Evolutionary conservation across 1,140 invertebrate genomes (phyloP), one percentile per base, ranked within the genome.

Genomic region (Spodoptera litura): DNA sequence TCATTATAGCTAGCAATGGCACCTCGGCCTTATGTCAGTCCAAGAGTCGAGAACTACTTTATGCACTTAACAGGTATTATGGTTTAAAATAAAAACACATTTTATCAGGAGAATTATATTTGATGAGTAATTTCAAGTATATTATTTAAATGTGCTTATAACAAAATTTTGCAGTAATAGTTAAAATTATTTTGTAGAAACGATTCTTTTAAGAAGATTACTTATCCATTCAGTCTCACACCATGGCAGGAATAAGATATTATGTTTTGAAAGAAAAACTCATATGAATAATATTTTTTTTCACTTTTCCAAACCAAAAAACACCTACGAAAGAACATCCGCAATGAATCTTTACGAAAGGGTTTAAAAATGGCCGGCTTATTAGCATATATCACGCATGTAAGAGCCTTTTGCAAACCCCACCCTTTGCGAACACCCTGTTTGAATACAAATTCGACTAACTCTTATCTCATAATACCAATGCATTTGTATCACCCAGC

Each of bases 391-490:
- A 75, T 75, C 59, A 75, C 49, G 20, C 49, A 11, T 49, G 56
- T 25, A 59, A 13, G 68, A 53, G 56, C 73, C 73, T 59, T 75
- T 64, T 31, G 59, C 61, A 64, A 59, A 12, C 52, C 49, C 49
- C 64, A 68, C 64, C 64, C 73, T 58, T 51, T 8, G 58, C 27
- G 35, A 64, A 49, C 73, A 64, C 73, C 73, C 73, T 25, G 31
- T 75, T 75, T 75, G 73, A 64, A 75, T 75, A 75, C 73, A 75
- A 75, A 75, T 75, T 62, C 51, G 58, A 49, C 10, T 52, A 35
- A 61, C 25, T 75, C 58, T 75, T 75, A 64, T 75, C 59, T 62
- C 73, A 64, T 75, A 75, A 75, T 75, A 53, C 59, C 73, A 75
- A 64, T 75, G 73, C 73, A 75, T 75, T 75, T 75, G 58, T 74